Percentiles rank a stretch among this genome's conserved stretches.
Conservation (phyloP, 2,888 invertebrate genomes). For the Tortrix viridana region DNA sequence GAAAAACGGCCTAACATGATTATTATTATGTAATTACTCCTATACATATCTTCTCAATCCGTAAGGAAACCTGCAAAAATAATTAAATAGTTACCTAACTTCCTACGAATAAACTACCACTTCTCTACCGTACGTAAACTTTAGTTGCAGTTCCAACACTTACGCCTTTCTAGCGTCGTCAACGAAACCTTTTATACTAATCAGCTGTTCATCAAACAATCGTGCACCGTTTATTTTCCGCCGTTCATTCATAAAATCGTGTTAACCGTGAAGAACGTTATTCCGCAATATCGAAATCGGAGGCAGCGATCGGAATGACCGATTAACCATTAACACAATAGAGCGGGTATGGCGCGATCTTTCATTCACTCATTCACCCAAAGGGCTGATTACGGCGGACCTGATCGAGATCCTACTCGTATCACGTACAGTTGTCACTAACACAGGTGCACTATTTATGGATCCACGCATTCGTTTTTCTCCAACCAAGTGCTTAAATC, state of each 20-base stretch:
- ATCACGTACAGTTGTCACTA: not conserved
- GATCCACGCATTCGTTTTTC: not conserved
- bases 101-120: too few relatives aligned
- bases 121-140: not conserved
- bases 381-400: constrained; percentile 55
- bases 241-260: constrained; percentile 71
- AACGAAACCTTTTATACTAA: constrained; percentile 13
- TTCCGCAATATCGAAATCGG: constrained; percentile 60
- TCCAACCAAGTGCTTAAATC: not conserved
- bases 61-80: too few relatives aligned
- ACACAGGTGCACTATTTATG: constrained; percentile 21
- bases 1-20: too few relatives aligned
- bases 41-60: too few relatives aligned
- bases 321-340: constrained; percentile 78
- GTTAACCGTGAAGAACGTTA: constrained; percentile 65
- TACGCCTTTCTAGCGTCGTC: not conserved
- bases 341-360: constrained; percentile 65
- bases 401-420: constrained; percentile 45
- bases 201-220: constrained; percentile 29
- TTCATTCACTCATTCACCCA: constrained; percentile 63
- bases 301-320: constrained; percentile 69
- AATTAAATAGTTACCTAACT: too few relatives aligned
- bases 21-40: too few relatives aligned
- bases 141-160: not conserved
- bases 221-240: constrained; percentile 56